Conservation (phyloP, 1,140 invertebrate species). For the Periplaneta americana region DNA sequence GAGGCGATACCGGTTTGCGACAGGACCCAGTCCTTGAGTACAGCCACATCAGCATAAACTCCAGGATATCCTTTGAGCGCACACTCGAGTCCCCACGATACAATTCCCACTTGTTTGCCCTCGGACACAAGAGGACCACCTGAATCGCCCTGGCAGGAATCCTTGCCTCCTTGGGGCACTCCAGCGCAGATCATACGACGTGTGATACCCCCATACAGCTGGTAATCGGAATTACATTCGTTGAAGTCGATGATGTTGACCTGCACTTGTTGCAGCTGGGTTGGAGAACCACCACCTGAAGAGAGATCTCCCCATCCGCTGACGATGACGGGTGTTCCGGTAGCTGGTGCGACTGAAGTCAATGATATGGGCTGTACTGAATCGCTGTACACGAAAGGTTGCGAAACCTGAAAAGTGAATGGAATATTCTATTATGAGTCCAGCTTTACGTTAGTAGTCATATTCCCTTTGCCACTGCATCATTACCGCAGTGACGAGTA, state of each 20-base stretch:
- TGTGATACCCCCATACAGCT: conserved; percentile 24
- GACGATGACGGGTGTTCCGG: too few relatives aligned
- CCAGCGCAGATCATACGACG: conserved; percentile 30
- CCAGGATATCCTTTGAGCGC: conserved; percentile 49
- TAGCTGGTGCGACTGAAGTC: neutral
- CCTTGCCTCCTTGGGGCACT: too few relatives aligned
- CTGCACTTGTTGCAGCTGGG: too few relatives aligned
- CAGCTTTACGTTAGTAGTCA: too few relatives aligned
- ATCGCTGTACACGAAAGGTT: too few relatives aligned
- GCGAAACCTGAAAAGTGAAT: neutral
- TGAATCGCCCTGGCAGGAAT: conserved; percentile 43
- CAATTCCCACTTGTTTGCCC: conserved; percentile 50
- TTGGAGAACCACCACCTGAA: neutral
- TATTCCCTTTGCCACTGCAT: too few relatives aligned
- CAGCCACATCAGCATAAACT: conserved; percentile 57
- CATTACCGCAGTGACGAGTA: too few relatives aligned
- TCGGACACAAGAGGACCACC: conserved; percentile 47
- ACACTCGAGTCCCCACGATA: conserved; percentile 66
- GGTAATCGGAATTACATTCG: conserved; percentile 18
- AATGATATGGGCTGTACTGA: neutral
- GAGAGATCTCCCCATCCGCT: neutral
- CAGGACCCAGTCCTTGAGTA: conserved; percentile 37
- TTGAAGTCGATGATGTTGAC: neutral
- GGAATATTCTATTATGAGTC: too few relatives aligned
- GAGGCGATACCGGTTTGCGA: neutral